Percentiles rank a stretch among this genome's conserved stretches.
Evolutionary conservation across 2,888 invertebrate genomes (phyloP).

Genomic region (Cactoblastis cactorum): DNA sequence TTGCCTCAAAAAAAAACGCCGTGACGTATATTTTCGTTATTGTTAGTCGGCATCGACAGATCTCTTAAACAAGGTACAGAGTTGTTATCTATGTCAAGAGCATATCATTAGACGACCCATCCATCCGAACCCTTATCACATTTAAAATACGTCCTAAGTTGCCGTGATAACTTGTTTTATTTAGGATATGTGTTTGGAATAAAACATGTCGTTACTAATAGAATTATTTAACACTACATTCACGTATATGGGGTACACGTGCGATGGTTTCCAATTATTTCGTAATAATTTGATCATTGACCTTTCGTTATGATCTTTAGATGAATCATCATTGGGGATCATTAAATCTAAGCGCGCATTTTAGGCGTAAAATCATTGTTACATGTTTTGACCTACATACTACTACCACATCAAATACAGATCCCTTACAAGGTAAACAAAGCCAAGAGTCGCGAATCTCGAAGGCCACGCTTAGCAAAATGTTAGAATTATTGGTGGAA

Average conservation of each 20-base stretch:
- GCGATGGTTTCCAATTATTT: slow-evolving; percentile 21
- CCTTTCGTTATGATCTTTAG: background rate
- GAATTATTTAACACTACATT: slow-evolving; percentile 35
- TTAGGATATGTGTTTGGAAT: slow-evolving; percentile 47
- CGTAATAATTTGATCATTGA: slow-evolving; percentile 16
- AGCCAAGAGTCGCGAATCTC: too few relatives aligned
- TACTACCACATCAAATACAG: too few relatives aligned
- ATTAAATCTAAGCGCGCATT: background rate
- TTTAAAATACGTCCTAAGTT: slow-evolving; percentile 29
- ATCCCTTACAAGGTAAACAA: too few relatives aligned
- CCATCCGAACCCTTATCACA: slow-evolving; percentile 17
- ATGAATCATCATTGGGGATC: background rate
- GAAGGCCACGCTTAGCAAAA: too few relatives aligned
- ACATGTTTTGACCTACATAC: too few relatives aligned
- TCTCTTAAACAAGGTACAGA: slow-evolving; percentile 48
- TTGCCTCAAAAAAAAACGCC: background rate
- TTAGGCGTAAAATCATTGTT: too few relatives aligned
- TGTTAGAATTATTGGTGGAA: too few relatives aligned
- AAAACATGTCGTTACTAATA: slow-evolving; percentile 24
- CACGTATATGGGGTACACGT: slow-evolving; percentile 58
- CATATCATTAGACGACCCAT: slow-evolving; percentile 18
- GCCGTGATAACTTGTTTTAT: slow-evolving; percentile 21
- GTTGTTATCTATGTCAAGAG: slow-evolving; percentile 67
- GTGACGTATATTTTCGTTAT: slow-evolving; percentile 16
- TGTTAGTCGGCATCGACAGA: slow-evolving; percentile 33